Base-by-base conservation (phyloP, 2,113 vertebrate species). In the Pipa parva region DNA sequence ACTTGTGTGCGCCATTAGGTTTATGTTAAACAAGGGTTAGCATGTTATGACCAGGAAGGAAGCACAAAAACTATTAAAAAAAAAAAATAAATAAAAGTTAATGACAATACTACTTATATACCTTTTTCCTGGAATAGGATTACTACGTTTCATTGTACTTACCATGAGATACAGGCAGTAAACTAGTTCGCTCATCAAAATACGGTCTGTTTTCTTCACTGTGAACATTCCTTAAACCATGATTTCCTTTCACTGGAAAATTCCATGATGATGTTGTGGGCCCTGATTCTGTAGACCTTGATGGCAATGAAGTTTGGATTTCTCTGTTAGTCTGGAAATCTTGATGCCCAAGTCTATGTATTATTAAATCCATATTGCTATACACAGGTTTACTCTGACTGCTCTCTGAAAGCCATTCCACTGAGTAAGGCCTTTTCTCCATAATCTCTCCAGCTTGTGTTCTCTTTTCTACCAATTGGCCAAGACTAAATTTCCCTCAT, bases 381-480 rank as follows among this genome's bases (percentile, higher is more conserved):
- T 18, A 0, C 28, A 37, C 2, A 6, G 2, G 18, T 10, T 17
- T 11, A 7, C 54, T 17, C 7, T 51, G n/a, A 70, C 85, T 86
- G 83, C 91, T 94, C 76, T 80, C 85, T 1, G 91, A 85, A 49
- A 95, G 76, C 92, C 93, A 92, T 76, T 91, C 89, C 63, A 85
- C 89, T 0, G 93, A 90, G 64, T 90, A 92, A 64, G 24, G 7
- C 0, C 63, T 63, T 26, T 73, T 75, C 33, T 76, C 74, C 79
- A 80, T 80, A 20, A 15, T 18, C 24, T 8, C 0, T 21, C 1
- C 2, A 12, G 17, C 3, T 1, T 33, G 17, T 48, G 3, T 48
- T 7, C 4, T 1, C n/a, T 24, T 17, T 1, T 0, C 5, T 28
- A 39, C 4, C 26, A 18, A 33, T 1, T 11, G 9, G 22, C 9